A percentile compares a stretch with the other conserved stretches of the same genome.
Conservation (phyloP, 2,888 invertebrate species). For the Globia sparganii region DNA sequence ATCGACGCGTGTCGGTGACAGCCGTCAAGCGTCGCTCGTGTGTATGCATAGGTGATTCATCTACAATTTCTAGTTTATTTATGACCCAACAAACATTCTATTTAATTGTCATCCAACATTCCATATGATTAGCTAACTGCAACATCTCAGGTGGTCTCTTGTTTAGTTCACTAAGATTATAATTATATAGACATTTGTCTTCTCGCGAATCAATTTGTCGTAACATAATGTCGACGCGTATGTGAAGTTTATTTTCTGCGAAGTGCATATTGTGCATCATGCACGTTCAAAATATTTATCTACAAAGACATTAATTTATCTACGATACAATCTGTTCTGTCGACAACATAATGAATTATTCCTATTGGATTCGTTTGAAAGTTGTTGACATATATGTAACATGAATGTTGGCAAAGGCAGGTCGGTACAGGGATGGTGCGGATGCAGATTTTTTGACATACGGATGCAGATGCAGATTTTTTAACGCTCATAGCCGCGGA, state of each 20-base stretch:
- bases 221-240: not conserved
- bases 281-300: slow-evolving; percentile 9
- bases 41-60: no score
- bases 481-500: no score
- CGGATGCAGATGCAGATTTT: not conserved
- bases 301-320: no score
- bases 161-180: not conserved
- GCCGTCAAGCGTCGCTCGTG: no score
- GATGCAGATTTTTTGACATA: not conserved
- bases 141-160: not conserved
- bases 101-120: not conserved
- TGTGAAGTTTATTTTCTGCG: not conserved
- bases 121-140: not conserved
- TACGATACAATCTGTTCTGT: not conserved
- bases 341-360: not conserved
- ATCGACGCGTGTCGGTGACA: no score
- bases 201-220: not conserved
- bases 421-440: not conserved
- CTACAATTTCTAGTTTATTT: not conserved
- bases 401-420: not conserved
- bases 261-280: not conserved
- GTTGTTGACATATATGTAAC: not conserved
- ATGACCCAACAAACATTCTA: not conserved
- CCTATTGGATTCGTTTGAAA: not conserved
- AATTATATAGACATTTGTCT: not conserved